Conservation (phyloP, 2,797 vertebrate species). For the Pangasius sanitwongsei region DNA sequence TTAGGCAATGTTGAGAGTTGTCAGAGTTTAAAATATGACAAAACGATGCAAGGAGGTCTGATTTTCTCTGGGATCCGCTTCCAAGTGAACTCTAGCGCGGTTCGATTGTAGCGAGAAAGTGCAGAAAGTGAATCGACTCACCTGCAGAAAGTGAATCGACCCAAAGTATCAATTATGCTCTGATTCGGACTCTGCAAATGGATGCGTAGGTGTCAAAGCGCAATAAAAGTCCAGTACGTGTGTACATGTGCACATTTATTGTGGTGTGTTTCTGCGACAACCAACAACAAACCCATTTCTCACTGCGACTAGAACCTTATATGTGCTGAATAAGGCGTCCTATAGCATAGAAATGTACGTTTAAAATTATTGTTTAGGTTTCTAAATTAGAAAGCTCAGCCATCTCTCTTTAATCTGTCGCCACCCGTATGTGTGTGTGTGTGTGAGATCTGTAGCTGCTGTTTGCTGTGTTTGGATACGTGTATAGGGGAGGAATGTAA, state of each 20-base stretch:
- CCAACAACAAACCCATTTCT: neutral
- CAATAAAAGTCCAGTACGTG: neutral
- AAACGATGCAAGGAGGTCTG: neutral
- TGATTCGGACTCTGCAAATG: neutral
- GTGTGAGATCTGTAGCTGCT: neutral
- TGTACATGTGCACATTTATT: no score
- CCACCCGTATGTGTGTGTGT: neutral
- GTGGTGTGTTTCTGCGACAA: neutral
- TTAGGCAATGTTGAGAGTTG: neutral
- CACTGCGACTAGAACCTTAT: neutral
- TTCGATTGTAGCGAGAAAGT: neutral
- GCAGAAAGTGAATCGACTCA: neutral
- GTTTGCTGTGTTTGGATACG: constrained; percentile 29
- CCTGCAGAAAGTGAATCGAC: neutral
- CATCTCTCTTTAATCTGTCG: neutral
- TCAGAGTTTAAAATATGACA: neutral
- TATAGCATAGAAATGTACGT: neutral
- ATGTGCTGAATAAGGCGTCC: no score
- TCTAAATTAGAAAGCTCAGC: neutral
- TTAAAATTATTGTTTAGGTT: constrained; percentile 11
- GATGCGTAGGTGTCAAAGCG: neutral
- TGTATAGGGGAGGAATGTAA: constrained; percentile 67
- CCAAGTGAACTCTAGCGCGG: neutral
- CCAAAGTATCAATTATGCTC: neutral
- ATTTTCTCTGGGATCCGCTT: neutral